Conservation (phyloP, 2,888 invertebrate species). For the Cheilosia impressa region DNA sequence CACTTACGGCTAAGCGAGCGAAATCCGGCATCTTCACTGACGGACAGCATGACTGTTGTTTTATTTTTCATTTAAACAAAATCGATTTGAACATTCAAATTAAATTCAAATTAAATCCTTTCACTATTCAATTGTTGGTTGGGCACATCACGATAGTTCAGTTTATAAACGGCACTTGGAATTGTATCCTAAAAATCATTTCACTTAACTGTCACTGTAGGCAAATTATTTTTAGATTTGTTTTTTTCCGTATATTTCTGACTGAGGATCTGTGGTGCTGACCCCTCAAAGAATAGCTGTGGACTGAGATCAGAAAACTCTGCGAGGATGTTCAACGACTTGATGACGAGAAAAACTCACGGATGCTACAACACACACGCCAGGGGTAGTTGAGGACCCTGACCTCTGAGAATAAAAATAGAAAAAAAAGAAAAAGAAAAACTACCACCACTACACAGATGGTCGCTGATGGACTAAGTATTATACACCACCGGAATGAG, state of each 20-base stretch:
- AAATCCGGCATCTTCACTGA: slow-evolving; percentile 84
- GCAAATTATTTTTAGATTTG: slow-evolving; percentile 74
- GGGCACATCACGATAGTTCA: slow-evolving; percentile 50
- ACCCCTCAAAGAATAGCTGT: slow-evolving; percentile 83
- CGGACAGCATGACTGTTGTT: slow-evolving; percentile 80
- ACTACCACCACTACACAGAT: slow-evolving; percentile 48
- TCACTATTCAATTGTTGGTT: slow-evolving; percentile 29
- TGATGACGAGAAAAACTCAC: slow-evolving; percentile 74
- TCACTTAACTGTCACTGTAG: slow-evolving; percentile 30
- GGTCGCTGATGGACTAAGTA: slow-evolving; percentile 46
- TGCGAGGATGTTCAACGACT: slow-evolving; percentile 77
- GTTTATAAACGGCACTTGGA: slow-evolving; percentile 5
- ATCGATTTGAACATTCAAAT: slow-evolving; percentile 19
- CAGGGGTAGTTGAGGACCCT: slow-evolving; percentile 73
- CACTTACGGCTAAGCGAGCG: slow-evolving; percentile 84
- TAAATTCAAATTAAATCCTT: slow-evolving; percentile 43
- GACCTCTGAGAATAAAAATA: slow-evolving; percentile 74
- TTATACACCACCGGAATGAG: slow-evolving; percentile 34
- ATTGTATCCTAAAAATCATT: slow-evolving; percentile 35
- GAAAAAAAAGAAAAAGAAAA: slow-evolving; percentile 49
- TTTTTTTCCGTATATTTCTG: slow-evolving; percentile 43
- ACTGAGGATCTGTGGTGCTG: slow-evolving; percentile 78
- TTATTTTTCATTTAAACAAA: slow-evolving; percentile 63
- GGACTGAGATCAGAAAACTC: slow-evolving; percentile 81
- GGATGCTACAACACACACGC: slow-evolving; percentile 57